A percentile compares a stretch with the other conserved stretches of the same genome.
These are phyloP conservation scores for Labeo catla DNA, from an alignment of 2,113 vertebrate species.

Conservation along the genomic window DNA sequence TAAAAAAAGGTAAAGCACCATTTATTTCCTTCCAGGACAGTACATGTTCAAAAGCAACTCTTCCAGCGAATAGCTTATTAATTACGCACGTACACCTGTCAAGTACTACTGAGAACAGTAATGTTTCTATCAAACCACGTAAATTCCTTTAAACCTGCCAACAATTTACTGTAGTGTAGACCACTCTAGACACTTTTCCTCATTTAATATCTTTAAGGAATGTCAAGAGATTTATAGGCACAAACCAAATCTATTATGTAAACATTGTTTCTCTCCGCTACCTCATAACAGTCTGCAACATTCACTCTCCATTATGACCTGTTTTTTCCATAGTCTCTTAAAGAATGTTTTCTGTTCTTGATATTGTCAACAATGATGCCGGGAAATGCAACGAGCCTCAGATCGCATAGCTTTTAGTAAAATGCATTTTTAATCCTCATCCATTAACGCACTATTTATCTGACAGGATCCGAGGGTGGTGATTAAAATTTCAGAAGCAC, in stretches of 20 bases:
- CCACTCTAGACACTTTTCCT: slow-evolving; percentile 50
- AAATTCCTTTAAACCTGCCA: slow-evolving; percentile 32
- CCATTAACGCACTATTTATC: slow-evolving; percentile 29
- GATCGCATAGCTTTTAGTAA: slow-evolving; percentile 17
- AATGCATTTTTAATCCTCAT: slow-evolving; percentile 35
- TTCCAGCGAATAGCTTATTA: slow-evolving; percentile 48
- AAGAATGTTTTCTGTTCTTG: background rate
- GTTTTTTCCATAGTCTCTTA: slow-evolving; percentile 6
- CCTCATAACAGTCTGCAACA: slow-evolving; percentile 48
- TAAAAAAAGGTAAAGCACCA: slow-evolving; percentile 63
- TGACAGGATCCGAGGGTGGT: slow-evolving; percentile 27
- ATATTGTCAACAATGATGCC: background rate
- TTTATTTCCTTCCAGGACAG: slow-evolving; percentile 39
- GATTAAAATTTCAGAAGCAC: slow-evolving; percentile 1
- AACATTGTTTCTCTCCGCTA: slow-evolving; percentile 56
- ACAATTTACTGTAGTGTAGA: slow-evolving; percentile 34
- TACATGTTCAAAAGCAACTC: slow-evolving; percentile 45
- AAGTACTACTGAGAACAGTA: slow-evolving; percentile 35
- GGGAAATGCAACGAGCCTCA: slow-evolving; percentile 32
- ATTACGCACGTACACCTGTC: slow-evolving; percentile 46
- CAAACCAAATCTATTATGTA: slow-evolving; percentile 62
- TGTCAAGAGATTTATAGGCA: slow-evolving; percentile 66
- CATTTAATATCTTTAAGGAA: slow-evolving; percentile 58
- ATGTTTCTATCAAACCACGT: slow-evolving; percentile 26
- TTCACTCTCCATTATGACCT: slow-evolving; percentile 31